These are phyloP conservation scores for Parnassius smintheus DNA, from an alignment of 2,888 invertebrate species.

Conservation along the genomic window DNA sequence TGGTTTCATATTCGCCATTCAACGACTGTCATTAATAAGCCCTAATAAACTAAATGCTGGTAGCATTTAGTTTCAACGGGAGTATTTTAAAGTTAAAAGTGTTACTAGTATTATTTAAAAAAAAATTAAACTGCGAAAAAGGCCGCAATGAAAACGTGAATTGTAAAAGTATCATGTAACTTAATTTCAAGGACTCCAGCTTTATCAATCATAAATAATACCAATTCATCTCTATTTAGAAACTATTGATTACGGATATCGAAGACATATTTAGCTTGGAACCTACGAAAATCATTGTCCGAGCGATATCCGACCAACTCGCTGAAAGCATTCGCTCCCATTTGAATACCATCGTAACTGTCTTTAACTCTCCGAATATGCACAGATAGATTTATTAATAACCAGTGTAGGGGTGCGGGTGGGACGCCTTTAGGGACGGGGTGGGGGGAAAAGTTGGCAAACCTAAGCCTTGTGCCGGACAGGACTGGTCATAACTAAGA, in stretches of 20 bases:
- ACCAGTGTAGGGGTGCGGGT: constrained; percentile 47
- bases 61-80: no score
- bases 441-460: constrained; percentile 72
- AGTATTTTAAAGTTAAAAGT: no score
- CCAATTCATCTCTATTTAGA: no score
- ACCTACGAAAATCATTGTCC: constrained; percentile 28
- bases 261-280: constrained; percentile 9
- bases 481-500: constrained; percentile 80
- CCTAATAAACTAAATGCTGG: no score
- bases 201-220: no score
- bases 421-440: constrained; percentile 39
- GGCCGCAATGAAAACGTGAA: no score
- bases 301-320: constrained; percentile 36
- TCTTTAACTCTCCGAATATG: constrained; percentile 69
- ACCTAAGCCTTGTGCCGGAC: constrained; percentile 77
- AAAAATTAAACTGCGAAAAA: no score
- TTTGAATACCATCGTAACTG: constrained; percentile 59
- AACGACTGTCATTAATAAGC: no score
- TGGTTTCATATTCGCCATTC: no score
- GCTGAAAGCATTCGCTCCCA: constrained; percentile 37
- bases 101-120: no score
- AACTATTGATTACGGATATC: neutral
- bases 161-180: no score
- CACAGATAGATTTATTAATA: constrained; percentile 80
- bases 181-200: no score